Evolutionary conservation across 2,888 invertebrate genomes (phyloP), one percentile per base, ranked within the genome.

Genomic region (Cryptosula pallasiana): DNA sequence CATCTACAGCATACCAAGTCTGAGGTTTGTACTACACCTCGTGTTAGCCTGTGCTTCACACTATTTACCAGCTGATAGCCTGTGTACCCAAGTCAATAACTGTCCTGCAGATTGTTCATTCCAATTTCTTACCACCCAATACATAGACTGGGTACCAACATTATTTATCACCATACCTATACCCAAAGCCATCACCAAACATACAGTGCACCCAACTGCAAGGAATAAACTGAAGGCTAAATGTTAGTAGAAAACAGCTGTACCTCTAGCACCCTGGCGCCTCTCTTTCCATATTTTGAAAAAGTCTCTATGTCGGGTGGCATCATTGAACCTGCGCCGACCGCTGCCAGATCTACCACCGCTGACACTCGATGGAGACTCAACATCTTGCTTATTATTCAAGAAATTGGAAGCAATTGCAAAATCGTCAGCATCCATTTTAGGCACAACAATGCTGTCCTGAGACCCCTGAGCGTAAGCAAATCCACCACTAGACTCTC

Each of bases 281-380:
- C 32, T 20, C 32, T 63, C 29, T 5, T 13, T 29, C 29, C 25
- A 13, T 25, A 29, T 5, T 27, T 63, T 63, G 63, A 63, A 63
- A n/a, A 29, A 70, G 45, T 70, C 70, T 23, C 23, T 54, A 3
- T 35, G 70, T 25, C 81, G 82, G 74, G 75, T 45, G 29, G 71
- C 71, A 9, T 58, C 71, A 35, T 69, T 9, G 20, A 71, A 58
- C 9, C 55, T 20, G 9, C 32, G 20, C 3, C 20, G 13, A 25
- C 25, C 57, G 25, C 13, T 5, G 5, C n/a, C 5, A 5, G n/a
- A 25, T 23, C 57, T 57, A 34, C 63, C n/a, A 34, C 27, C 32
- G 32, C 32, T 63, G 32, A 63, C 63, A 29, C 2, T n/a, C 2
- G 27, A 32, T 32, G 63, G n/a, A 5, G 9, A 23, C 55, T 55